Evolutionary conservation across 1,140 invertebrate genomes (phyloP), one percentile per base, ranked within the genome.

Genomic region (Philotrypesis tridentata): DNA sequence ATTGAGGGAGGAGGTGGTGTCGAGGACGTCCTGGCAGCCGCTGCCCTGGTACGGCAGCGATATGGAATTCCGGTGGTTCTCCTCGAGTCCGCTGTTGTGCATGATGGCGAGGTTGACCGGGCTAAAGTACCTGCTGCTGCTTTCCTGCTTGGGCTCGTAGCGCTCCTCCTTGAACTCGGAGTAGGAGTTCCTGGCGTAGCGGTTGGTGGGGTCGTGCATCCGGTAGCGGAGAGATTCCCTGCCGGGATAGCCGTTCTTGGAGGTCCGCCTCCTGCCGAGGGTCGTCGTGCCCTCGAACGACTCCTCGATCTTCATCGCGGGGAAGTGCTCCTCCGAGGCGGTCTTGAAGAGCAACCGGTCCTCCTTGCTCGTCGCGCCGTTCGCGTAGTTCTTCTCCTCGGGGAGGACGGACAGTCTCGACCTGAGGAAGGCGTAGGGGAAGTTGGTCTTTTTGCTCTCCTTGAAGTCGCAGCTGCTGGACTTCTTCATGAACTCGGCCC

Each of bases 361-460:
- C 40, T 91, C 90, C 40, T 92, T 91, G 90, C 60, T 93, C 88
- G 96, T 95, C 90, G 96, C 27, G 8, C 31, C 61, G 23, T 74
- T 55, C 2, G 9, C 27, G 33, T 77, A 78, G 40, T 83, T 90
- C 72, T 93, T 94, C 88, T 96, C 95, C 90, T 96, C 95, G 0
- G 95, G 95, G 68, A 96, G 89, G 31, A 96, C 95, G 0, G 95
- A 95, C 21, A 96, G 86, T 79, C 95, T 95, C 0, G 95, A 96
- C 80, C 95, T 92, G 14, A 96, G 89, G 88, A 96, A 96, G 1
- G 95, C 95, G 85, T 96, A 96, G 0, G 96, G 95, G 86, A 96
- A 96, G 84, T 93, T 95, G 0, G 93, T 93, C 81, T 94, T 94
- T 83, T 94, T 94, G 61, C 89, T 89, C 29, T 91, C 89, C 37